Conservation (phyloP, 2,797 vertebrate species). For the Gephyroberyx darwinii region DNA sequence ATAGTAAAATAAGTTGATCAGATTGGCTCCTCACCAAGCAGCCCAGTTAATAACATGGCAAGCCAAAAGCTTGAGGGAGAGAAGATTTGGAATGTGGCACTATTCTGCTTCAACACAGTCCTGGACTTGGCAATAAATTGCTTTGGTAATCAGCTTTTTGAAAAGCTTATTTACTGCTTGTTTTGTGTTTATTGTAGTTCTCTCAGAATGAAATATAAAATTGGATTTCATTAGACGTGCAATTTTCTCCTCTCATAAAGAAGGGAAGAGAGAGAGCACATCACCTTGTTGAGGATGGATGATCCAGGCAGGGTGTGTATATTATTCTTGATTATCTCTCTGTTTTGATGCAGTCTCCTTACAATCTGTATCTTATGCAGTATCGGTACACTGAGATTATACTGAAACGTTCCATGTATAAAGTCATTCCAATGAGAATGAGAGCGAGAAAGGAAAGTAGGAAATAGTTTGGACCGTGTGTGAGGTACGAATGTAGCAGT, state of each 20-base stretch:
- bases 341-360: conserved; percentile 66
- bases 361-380: conserved; percentile 9
- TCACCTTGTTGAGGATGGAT: conserved; percentile 79
- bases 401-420: conserved; percentile 38
- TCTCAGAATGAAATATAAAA: conserved; percentile 85
- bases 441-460: background rate
- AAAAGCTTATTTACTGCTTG: conserved; percentile 88
- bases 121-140: conserved; percentile 86
- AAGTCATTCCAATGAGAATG: conserved; percentile 30
- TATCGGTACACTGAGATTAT: conserved; percentile 47
- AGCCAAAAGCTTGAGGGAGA: conserved; percentile 84
- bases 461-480: conserved; percentile 1
- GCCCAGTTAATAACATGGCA: conserved; percentile 84
- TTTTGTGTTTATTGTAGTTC: conserved; percentile 87
- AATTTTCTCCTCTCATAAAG: conserved; percentile 81
- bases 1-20: conserved; percentile 85
- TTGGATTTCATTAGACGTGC: conserved; percentile 86
- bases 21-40: conserved; percentile 84
- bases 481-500: conserved; percentile 7
- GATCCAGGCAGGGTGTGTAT: conserved; percentile 74
- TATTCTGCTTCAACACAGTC: conserved; percentile 79
- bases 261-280: conserved; percentile 58
- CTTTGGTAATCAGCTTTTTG: conserved; percentile 88
- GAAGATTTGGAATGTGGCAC: conserved; percentile 79
- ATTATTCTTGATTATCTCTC: conserved; percentile 78